Conservation (phyloP, 1,140 invertebrate genomes). For the fruit fly (Drosophila melanogaster) region DNA sequence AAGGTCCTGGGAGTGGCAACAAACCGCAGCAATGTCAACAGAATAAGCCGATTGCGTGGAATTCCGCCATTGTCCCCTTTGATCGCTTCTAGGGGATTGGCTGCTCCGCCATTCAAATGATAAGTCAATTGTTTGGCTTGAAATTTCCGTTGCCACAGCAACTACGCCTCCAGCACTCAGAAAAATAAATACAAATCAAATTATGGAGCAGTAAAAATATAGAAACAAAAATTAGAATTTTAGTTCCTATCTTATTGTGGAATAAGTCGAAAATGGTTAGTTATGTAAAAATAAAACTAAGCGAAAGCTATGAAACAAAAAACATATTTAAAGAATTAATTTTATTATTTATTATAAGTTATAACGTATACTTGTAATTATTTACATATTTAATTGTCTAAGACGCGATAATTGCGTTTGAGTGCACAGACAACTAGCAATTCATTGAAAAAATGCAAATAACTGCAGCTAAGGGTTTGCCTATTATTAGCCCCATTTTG, state of each 20-base stretch:
- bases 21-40: conserved; percentile 69
- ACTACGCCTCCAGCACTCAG: conserved; percentile 5
- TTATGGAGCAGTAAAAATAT: not conserved
- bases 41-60: conserved; percentile 78
- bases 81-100: conserved; percentile 47
- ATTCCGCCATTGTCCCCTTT: conserved; percentile 68
- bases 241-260: not conserved
- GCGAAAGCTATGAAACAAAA: not conserved
- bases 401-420: too few relatives aligned
- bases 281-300: too few relatives aligned
- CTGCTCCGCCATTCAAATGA: conserved; percentile 67
- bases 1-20: conserved; percentile 38
- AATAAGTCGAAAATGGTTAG: not conserved
- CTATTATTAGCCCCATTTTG: conserved; percentile 69
- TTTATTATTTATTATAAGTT: too few relatives aligned
- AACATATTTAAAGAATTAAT: too few relatives aligned
- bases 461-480: conserved; percentile 29
- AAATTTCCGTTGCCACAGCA: conserved; percentile 27
- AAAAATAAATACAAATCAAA: not conserved
- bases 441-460: conserved; percentile 28
- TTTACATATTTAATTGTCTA: not conserved
- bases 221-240: not conserved
- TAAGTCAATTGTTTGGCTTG: conserved; percentile 78
- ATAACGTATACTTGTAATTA: too few relatives aligned
- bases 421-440: not conserved